These are phyloP conservation scores for Mantis religiosa DNA, from an alignment of 2,888 invertebrate genomes.

Conservation along the genomic window DNA sequence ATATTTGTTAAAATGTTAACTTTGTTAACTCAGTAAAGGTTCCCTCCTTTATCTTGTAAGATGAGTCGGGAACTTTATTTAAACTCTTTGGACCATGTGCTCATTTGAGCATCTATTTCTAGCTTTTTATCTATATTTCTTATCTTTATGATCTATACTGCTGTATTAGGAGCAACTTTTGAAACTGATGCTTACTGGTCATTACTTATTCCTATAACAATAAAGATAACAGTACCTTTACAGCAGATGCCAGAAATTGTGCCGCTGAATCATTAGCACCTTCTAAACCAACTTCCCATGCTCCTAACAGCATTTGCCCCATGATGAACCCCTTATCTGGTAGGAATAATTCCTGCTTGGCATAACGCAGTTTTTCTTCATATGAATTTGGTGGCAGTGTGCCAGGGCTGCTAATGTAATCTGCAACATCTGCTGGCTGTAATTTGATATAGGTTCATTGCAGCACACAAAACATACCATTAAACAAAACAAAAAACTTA, in stretches of 20 bases:
- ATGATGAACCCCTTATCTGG: conserved; percentile 81
- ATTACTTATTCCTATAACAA: no score
- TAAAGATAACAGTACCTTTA: conserved; percentile 50
- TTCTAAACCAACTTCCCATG: conserved; percentile 85
- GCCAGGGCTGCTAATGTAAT: conserved; percentile 41
- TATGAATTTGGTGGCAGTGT: conserved; percentile 43
- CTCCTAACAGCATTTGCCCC: conserved; percentile 77
- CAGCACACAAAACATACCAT: no score
- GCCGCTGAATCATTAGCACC: conserved; percentile 81
- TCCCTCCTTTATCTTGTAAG: no score
- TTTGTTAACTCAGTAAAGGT: no score
- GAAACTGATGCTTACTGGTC: neutral
- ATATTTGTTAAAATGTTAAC: no score
- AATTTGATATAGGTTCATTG: neutral
- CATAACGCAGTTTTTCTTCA: conserved; percentile 53
- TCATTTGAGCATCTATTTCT: no score
- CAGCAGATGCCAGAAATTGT: conserved; percentile 75
- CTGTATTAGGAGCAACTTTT: no score
- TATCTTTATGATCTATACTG: no score
- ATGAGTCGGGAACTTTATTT: no score
- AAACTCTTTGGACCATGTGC: no score
- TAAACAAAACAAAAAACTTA: no score
- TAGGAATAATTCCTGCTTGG: conserved; percentile 69
- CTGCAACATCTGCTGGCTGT: conserved; percentile 43
- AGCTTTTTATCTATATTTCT: no score